Base-by-base conservation (phyloP, 2,113 vertebrate species). In the Myrmophylax atrothorax region DNA sequence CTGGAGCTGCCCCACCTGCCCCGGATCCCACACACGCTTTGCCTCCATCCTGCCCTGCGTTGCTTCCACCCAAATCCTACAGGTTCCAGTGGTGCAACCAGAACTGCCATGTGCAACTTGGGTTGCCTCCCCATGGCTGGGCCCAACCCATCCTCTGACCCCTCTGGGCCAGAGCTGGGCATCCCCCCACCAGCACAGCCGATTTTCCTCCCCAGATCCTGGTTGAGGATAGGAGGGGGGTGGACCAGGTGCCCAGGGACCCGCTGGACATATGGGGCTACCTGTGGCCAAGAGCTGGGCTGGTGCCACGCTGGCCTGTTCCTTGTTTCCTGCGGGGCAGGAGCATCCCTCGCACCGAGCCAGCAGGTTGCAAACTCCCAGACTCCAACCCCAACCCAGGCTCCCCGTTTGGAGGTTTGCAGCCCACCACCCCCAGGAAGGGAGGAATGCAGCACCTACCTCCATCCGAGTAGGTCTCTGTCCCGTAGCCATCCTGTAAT, bases 391-490 rank as follows among this genome's bases (percentile, higher is more conserved):
- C 18, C 29, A 75, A 81, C 9, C 13, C 47, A 47, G 52, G 55
- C 25, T 17, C 42, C 46, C 38, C 2, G 0, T 6, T 14, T 0
- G 3, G 23, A 52, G 12, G 19, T 18, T n/a, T 4, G 10, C 18
- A 47, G 53, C 82, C 55, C 46, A 6, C 10, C 19, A 3, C 15
- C 81, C 3, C 78, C 56, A 3, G 38, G 44, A 72, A 66, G 55
- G 46, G 18, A 86, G 5, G 9, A 15, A 23, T 25, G 93, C 68
- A 56, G 78, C 63, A 91, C 99, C 98, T 98, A 99, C 99, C 99
- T 99, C 99, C 99, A 95, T 99, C 99, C 12, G 99, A 99, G 97
- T 99, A 99, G 44, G 99, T 99, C 98, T 99, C 99, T 1, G 99
- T 99, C 83, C 99, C 99, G 17, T 99, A 99, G 93, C 99, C 99